phyloP scores from a whole-genome alignment of 30 jellyfish, hydroid and myxozoan species.

The Hydractinia echinata region DNA sequence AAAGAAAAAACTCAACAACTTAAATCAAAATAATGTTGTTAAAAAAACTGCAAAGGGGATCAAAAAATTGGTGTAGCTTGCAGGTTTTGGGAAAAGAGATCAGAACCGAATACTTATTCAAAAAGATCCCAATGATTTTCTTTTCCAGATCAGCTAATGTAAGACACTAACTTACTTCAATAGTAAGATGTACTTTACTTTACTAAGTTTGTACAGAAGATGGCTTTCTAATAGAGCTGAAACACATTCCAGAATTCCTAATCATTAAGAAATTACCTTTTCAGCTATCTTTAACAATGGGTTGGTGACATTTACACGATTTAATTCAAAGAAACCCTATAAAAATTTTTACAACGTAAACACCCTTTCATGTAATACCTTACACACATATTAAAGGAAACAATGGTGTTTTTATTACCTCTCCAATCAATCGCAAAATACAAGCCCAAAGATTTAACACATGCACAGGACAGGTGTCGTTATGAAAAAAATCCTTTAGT shows the following conservation, averaged over 20 bases:
- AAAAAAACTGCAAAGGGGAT: too few species aligned
- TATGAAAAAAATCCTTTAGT: slow-evolving; percentile 15
- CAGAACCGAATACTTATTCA: too few species aligned
- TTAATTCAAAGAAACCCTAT: slow-evolving; percentile 29
- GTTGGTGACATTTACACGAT: slow-evolving; percentile 46
- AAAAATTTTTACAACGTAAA: background rate
- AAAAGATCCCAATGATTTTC: too few species aligned
- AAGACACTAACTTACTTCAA: too few species aligned
- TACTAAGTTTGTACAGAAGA: too few species aligned
- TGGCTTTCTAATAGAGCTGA: too few species aligned
- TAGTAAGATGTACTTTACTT: too few species aligned
- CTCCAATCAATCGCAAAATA: slow-evolving; percentile 52
- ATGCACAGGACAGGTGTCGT: slow-evolving; percentile 42
- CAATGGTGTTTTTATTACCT: slow-evolving; percentile 36
- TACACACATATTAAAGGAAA: background rate
- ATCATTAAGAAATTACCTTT: slow-evolving; percentile 42
- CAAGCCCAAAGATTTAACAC: slow-evolving; percentile 85
- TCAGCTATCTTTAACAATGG: slow-evolving; percentile 73
- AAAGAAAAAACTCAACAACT: too few species aligned
- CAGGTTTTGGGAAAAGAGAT: too few species aligned
- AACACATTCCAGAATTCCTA: background rate
- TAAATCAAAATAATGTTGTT: too few species aligned
- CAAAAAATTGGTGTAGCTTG: too few species aligned
- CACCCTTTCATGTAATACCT: background rate
- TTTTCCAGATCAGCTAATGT: too few species aligned